Evolutionary conservation across 2,797 vertebrate species (phyloP), one percentile per base, ranked within the genome.

Genomic region (Sebastes glaucus): DNA sequence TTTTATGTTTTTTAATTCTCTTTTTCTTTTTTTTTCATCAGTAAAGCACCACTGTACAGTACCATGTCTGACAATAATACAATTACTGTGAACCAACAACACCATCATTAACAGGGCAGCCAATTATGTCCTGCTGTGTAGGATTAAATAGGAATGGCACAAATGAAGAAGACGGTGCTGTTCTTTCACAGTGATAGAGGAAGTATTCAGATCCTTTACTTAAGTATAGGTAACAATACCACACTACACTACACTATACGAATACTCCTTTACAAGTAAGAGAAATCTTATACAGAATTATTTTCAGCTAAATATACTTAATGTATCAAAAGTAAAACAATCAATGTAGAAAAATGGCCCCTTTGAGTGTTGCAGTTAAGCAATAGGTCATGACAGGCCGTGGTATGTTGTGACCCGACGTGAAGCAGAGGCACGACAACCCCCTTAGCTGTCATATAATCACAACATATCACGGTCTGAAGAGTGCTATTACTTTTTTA

Each of bases 31-130:
- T 33, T 38, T 42, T 42, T 42, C 13, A 49, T 83, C 63, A 70
- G 66, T 69, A 46, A 33, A 13, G 20, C 57, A 74, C 65, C 55
- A 71, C 13, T 18, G 16, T 18, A 70, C 11, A 2, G 35, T 13
- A 42, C 22, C 55, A 56, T 56, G 35, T 77, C 55, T 77, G 57
- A 71, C 61, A 57, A 27, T 52, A 16, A 2, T 38, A 14, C 53
- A 68, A 33, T 65, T 72, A 75, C 28, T 59, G 22, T 35, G 59
- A 25, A 77, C 56, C 13, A 64, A 69, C 38, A 35, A 77, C 4
- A 46, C 16, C 11, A 55, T 81, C 27, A 62, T 72, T 62, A 74
- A 69, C n/a, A 72, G 11, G 16, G 11, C 71, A 64, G 64, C 38
- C 32, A 57, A 23, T 32, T 32, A 65, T 74, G 42, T 69, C 13